Conservation (phyloP, 2,797 vertebrate species). For the Hylomyscus alleni region DNA sequence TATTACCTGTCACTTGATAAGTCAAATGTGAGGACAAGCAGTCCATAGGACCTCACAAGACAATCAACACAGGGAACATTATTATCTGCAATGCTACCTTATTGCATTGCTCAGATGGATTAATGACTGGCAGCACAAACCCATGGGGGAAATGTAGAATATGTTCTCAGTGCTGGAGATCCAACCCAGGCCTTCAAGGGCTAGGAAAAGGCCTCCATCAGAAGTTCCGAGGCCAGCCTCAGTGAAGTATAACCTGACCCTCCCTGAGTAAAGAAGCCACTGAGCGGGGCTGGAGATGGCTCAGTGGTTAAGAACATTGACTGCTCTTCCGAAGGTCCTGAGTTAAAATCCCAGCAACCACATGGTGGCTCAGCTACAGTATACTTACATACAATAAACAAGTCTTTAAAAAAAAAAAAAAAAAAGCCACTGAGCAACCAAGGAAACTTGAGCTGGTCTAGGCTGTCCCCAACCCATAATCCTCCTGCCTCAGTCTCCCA, state of each 20-base stretch:
- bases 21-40: constrained; percentile 4
- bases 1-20: constrained; percentile 52
- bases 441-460: not conserved
- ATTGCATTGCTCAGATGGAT: constrained; percentile 33
- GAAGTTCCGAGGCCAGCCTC: not conserved
- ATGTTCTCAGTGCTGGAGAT: not conserved
- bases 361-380: too few species aligned
- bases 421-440: not conserved
- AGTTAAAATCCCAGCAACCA: too few species aligned
- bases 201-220: not conserved
- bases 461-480: not conserved
- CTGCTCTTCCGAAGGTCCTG: too few species aligned
- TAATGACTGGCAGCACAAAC: constrained; percentile 25
- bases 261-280: not conserved
- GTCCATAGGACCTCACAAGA: not conserved
- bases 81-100: not conserved
- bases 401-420: not conserved
- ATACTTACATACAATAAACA: too few species aligned
- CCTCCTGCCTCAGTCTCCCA: not conserved
- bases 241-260: not conserved
- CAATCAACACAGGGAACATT: constrained; percentile 2
- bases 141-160: not conserved
- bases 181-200: not conserved
- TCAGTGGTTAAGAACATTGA: too few species aligned
- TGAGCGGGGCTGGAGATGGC: not conserved